Evolutionary conservation across 2,888 invertebrate species (phyloP).

Genomic region (Iselma pallidipennis): DNA sequence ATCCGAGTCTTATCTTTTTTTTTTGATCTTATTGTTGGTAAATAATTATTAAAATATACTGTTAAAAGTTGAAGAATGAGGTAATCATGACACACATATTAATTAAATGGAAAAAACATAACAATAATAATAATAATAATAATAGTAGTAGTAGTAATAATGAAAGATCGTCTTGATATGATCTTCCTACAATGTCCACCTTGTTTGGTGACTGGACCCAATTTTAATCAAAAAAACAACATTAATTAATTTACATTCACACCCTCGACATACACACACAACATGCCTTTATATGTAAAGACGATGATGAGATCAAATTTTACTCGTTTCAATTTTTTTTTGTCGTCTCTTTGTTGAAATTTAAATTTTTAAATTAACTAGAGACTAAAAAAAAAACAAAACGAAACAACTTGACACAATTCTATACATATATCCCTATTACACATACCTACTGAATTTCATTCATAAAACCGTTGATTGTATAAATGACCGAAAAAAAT

Average conservation of each 20-base stretch:
- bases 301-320: no score
- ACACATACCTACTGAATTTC: neutral
- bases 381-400: no score
- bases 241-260: constrained; percentile 19
- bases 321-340: no score
- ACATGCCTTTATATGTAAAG: constrained; percentile 8
- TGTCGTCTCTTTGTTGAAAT: no score
- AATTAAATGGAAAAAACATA: constrained; percentile 6
- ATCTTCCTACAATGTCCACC: constrained; percentile 6
- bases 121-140: constrained; percentile 1
- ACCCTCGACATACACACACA: constrained; percentile 11
- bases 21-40: neutral
- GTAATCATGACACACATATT: constrained; percentile 15
- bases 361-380: no score
- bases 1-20: neutral
- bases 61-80: constrained; percentile 5
- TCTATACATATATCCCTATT: no score
- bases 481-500: no score
- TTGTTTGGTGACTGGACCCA: constrained; percentile 13
- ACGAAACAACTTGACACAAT: no score
- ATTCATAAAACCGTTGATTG: neutral
- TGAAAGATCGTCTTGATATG: neutral
- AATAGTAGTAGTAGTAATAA: constrained; percentile 1
- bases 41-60: neutral
- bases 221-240: constrained; percentile 3